Conservation (phyloP, 2,888 invertebrate species). For the Tachina fera region DNA sequence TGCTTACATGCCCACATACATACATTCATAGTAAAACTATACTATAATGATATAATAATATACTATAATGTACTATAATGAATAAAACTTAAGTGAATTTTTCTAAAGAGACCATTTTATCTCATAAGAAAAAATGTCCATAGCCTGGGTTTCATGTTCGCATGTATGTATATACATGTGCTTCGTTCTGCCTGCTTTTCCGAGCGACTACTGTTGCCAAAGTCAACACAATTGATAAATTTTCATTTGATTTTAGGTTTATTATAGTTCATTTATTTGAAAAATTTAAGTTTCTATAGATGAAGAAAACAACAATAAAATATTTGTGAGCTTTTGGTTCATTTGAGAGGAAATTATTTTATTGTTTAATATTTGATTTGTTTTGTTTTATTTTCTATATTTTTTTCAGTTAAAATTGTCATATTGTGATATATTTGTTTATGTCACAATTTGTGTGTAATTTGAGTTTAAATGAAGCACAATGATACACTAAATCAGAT, state of each 20-base stretch:
- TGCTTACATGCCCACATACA: too few relatives aligned
- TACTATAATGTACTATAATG: too few relatives aligned
- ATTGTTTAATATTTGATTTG: constrained; percentile 5
- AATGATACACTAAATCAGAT: not conserved
- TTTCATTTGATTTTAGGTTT: constrained; percentile 32
- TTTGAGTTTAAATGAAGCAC: constrained; percentile 1
- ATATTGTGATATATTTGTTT: constrained; percentile 20
- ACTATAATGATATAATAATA: too few relatives aligned
- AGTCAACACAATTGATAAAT: constrained; percentile 23
- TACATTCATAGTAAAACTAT: too few relatives aligned
- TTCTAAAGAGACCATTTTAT: too few relatives aligned
- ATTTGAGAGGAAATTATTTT: constrained; percentile 29
- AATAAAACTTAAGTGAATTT: too few relatives aligned
- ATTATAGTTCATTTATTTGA: constrained; percentile 6
- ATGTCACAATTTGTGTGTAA: not conserved
- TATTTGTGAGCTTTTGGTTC: constrained; percentile 13
- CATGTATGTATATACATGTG: not conserved
- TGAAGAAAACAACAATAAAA: constrained; percentile 8
- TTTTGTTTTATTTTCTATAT: not conserved
- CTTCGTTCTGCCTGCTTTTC: not conserved
- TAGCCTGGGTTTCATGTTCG: not conserved
- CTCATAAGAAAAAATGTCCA: too few relatives aligned
- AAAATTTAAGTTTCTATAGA: constrained; percentile 17
- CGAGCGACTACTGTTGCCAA: not conserved
- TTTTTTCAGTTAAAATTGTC: constrained; percentile 9